Conservation (phyloP, 2,113 vertebrate species). For the Gnathonemus echidnorhynchus region DNA sequence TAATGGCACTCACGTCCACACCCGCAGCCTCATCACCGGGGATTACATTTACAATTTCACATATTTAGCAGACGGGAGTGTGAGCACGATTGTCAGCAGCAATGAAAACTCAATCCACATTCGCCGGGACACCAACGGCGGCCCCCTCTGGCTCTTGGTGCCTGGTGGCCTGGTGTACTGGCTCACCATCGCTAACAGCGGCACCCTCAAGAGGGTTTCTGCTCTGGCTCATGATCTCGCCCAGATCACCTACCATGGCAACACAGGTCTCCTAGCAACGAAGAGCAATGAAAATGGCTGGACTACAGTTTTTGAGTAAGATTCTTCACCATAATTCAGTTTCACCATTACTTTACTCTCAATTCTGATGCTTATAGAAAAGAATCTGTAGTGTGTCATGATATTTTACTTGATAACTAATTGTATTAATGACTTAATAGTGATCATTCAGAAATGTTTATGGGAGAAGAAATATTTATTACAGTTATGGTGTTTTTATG, state of each 20-base stretch:
- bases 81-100: slow-evolving; percentile 68
- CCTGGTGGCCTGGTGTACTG: slow-evolving; percentile 88
- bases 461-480: neutral
- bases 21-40: slow-evolving; percentile 86
- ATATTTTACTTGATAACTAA: neutral
- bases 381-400: neutral
- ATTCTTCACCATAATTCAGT: slow-evolving; percentile 20
- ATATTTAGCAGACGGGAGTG: slow-evolving; percentile 70
- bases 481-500: neutral
- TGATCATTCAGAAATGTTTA: neutral
- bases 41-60: slow-evolving; percentile 91
- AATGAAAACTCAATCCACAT: slow-evolving; percentile 77
- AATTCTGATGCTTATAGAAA: neutral
- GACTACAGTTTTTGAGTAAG: slow-evolving; percentile 96
- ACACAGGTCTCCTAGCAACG: slow-evolving; percentile 84
- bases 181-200: slow-evolving; percentile 88
- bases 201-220: slow-evolving; percentile 85
- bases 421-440: neutral
- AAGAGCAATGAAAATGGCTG: slow-evolving; percentile 95
- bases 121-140: slow-evolving; percentile 75
- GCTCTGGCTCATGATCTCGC: slow-evolving; percentile 89
- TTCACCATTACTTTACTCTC: neutral
- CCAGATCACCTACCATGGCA: slow-evolving; percentile 90
- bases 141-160: slow-evolving; percentile 86
- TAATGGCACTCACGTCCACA: slow-evolving; percentile 87